Base-by-base conservation (phyloP, 2,888 invertebrate species). In the Lasioglossum pauxillum region DNA sequence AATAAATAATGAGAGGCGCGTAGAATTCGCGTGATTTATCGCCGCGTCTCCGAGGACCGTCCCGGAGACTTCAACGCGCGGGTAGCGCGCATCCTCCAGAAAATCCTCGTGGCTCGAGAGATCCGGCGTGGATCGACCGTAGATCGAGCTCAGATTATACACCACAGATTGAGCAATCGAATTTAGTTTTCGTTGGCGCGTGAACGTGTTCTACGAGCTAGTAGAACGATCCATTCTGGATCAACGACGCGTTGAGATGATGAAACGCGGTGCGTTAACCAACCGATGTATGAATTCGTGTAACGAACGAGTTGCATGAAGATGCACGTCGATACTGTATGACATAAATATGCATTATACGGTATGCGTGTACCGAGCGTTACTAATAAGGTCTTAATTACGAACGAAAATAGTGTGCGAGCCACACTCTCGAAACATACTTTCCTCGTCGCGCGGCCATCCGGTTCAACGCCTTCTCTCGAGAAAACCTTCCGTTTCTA, bases 261-360 rank as follows among this genome's bases (percentile, higher is more conserved):
- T 67, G 67, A 38, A 67, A 77, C 73, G 31, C 53, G 35, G 44
- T 12, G 31, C 23, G 53, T 64, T 64, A 44, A 1, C 46, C 14
- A 12, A 5, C 27, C 46, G 27, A 53, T 35, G 19, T 60, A 31
- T 31, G 57, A 57, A 75, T 49, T 60, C 57, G 53, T 46, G n/a
- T 57, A 64, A 78, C 75, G 31, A 69, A 53, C 71, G 23, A 5
- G 12, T 49, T 57, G 81, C 69, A 76, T 69, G 75, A 71, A 82
- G 75, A 83, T 84, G 85, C 86, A 67, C 80, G 86, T 83, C 83
- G 88, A 87, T 88, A 79, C 57, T 87, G 82, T 88, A 88, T 85
- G 90, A 88, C 89, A 91, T 92, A 92, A 91, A 91, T 92, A 92
- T 92, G 92, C 89, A 92, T 91, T 76, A 82, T 76, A 35, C 35